Percentiles rank a stretch among this genome's conserved stretches.
Evolutionary conservation across 2,888 invertebrate species (phyloP).

Genomic region (Caenorhabditis virilis): DNA sequence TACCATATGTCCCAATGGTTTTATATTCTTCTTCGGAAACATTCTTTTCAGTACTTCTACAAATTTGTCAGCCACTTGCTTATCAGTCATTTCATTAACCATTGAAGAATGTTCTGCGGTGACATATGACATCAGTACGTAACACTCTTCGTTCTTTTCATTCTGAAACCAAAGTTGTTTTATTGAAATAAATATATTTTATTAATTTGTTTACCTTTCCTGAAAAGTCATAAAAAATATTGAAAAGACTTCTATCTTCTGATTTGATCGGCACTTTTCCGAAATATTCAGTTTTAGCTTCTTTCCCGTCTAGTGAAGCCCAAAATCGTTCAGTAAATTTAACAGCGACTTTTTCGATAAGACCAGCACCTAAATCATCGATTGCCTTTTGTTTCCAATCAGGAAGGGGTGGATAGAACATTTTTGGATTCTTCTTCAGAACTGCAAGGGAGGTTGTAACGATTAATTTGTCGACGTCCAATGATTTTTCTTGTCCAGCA

Average conservation of each 20-base stretch:
- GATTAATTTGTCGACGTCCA: constrained; percentile 68
- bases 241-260: constrained; percentile 69
- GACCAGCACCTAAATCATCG: constrained; percentile 70
- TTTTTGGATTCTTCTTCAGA: constrained; percentile 67
- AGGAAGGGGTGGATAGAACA: constrained; percentile 71
- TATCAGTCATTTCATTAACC: constrained; percentile 69
- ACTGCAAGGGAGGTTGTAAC: constrained; percentile 71
- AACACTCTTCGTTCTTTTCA: constrained; percentile 16
- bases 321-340: constrained; percentile 71
- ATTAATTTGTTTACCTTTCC: constrained; percentile 46
- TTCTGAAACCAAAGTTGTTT: constrained; percentile 6
- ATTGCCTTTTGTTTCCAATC: constrained; percentile 69
- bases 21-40: constrained; percentile 68
- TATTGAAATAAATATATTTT: constrained; percentile 2
- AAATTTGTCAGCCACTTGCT: constrained; percentile 69
- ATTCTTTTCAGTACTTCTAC: constrained; percentile 68
- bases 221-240: constrained; percentile 71
- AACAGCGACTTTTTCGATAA: constrained; percentile 72
- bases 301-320: constrained; percentile 65
- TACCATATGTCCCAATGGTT: constrained; percentile 69
- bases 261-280: constrained; percentile 69
- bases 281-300: constrained; percentile 64
- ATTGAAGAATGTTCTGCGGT: constrained; percentile 69
- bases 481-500: background rate
- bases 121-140: constrained; percentile 70